Conservation (phyloP, 2,888 invertebrate species). For the Polymixis lichenea region DNA sequence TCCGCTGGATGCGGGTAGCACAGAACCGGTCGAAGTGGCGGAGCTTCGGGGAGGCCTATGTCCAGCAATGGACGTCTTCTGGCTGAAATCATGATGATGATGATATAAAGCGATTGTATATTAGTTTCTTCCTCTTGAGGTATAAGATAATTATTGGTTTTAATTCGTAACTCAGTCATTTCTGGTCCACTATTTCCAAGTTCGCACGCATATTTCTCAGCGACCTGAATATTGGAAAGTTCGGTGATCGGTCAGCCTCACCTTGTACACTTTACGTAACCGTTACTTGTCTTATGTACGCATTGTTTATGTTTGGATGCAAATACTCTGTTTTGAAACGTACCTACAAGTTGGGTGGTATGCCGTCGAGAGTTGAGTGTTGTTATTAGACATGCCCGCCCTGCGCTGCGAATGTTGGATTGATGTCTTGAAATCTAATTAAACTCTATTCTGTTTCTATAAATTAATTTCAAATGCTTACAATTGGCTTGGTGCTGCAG, state of each 20-base stretch:
- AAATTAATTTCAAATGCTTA: not conserved
- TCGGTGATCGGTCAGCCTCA: slow-evolving; percentile 45
- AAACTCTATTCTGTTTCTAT: not conserved
- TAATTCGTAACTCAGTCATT: not conserved
- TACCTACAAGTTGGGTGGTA: slow-evolving; percentile 35
- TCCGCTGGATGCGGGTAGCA: too few species aligned
- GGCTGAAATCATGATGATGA: too few species aligned
- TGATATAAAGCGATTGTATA: not conserved
- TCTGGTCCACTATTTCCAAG: slow-evolving; percentile 2
- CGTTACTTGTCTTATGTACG: slow-evolving; percentile 43
- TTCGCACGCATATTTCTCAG: slow-evolving; percentile 23
- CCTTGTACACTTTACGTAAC: slow-evolving; percentile 58
- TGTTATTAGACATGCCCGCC: slow-evolving; percentile 26
- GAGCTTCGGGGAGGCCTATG: too few species aligned
- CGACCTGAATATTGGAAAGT: slow-evolving; percentile 53
- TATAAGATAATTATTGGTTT: not conserved
- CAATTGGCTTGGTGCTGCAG: too few species aligned
- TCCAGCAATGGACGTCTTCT: too few species aligned
- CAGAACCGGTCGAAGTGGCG: too few species aligned
- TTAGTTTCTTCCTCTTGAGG: not conserved
- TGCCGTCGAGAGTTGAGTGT: slow-evolving; percentile 21
- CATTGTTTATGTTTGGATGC: slow-evolving; percentile 63
- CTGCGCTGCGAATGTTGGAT: slow-evolving; percentile 6
- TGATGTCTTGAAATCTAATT: slow-evolving; percentile 10
- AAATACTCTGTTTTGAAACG: slow-evolving; percentile 62